A percentile compares a stretch with the other conserved stretches of the same genome.
Evolutionary conservation across 2,888 invertebrate genomes (phyloP).

Genomic region (Amiota communis): DNA sequence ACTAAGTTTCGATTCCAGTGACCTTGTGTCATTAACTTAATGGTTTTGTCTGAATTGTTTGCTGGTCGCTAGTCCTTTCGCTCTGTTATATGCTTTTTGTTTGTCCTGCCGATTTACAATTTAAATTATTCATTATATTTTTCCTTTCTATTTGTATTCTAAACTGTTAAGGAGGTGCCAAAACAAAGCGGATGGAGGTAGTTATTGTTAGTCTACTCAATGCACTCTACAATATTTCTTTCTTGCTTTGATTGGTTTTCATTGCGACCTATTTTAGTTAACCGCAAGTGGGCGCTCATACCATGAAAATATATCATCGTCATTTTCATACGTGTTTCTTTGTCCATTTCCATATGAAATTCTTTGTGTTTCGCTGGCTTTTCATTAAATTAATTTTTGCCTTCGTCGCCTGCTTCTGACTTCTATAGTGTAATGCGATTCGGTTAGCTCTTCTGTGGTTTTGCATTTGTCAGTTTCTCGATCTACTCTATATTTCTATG

Average conservation of each 20-base stretch:
- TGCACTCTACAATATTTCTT: not conserved
- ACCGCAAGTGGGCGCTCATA: conserved; percentile 7
- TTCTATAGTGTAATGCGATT: not conserved
- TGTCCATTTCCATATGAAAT: not conserved
- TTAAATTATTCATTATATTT: conserved; percentile 61
- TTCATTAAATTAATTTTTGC: too few species aligned
- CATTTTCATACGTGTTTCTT: conserved; percentile 36
- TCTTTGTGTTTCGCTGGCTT: not conserved
- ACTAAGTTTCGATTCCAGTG: conserved; percentile 55
- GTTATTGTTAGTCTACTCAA: conserved; percentile 10
- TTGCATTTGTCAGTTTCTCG: not conserved
- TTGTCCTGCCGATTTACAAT: conserved; percentile 54
- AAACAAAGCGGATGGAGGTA: not conserved
- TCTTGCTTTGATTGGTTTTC: not conserved
- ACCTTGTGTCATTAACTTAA: conserved; percentile 67
- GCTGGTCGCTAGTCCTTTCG: not conserved
- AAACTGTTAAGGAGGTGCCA: not conserved
- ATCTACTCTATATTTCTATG: not conserved
- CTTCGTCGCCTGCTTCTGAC: not conserved
- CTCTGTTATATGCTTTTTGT: not conserved
- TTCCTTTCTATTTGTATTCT: conserved; percentile 40
- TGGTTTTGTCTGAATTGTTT: conserved; percentile 48
- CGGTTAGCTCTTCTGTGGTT: not conserved
- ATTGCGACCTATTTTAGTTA: not conserved
- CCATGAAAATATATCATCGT: too few species aligned